Percentiles rank a stretch among this genome's conserved stretches.
Evolutionary conservation across 2,113 vertebrate genomes (phyloP).

Genomic region (Mus pahari): DNA sequence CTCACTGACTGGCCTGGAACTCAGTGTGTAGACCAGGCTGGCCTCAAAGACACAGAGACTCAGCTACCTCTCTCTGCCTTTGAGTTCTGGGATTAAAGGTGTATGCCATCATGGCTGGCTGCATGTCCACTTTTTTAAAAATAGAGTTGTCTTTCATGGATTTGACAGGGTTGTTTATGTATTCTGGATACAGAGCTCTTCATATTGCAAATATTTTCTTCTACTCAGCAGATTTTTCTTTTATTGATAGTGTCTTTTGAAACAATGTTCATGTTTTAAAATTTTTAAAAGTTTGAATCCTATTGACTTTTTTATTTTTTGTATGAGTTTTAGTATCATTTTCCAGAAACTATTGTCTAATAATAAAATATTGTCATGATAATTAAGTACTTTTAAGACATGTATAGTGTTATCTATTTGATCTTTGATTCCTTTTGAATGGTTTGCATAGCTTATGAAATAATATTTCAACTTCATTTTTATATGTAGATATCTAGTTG

Average conservation of each 20-base stretch:
- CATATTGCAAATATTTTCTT: constrained; percentile 1
- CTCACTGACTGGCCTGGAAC: too few relatives aligned
- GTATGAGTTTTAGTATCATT: constrained; percentile 7
- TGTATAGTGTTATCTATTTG: not conserved
- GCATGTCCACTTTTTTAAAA: not conserved
- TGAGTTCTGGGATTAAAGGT: too few relatives aligned
- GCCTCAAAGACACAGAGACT: too few relatives aligned
- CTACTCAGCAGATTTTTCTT: not conserved
- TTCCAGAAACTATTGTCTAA: not conserved
- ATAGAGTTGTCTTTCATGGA: not conserved
- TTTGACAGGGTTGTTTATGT: not conserved
- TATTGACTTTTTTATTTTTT: constrained; percentile 1
- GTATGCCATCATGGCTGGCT: not conserved
- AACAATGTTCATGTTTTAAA: not conserved
- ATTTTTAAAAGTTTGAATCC: constrained; percentile 6
- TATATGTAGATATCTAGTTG: constrained; percentile 20
- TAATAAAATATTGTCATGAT: not conserved
- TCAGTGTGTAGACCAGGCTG: too few relatives aligned
- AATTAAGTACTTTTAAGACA: not conserved
- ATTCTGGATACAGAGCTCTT: not conserved
- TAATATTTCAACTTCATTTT: not conserved
- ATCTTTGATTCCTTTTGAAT: constrained; percentile 14
- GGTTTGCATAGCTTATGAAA: not conserved
- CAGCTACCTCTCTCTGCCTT: too few relatives aligned
- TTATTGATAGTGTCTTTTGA: constrained; percentile 25